Base-by-base conservation (phyloP, 1,140 invertebrate genomes). In the Formica exsecta region DNA sequence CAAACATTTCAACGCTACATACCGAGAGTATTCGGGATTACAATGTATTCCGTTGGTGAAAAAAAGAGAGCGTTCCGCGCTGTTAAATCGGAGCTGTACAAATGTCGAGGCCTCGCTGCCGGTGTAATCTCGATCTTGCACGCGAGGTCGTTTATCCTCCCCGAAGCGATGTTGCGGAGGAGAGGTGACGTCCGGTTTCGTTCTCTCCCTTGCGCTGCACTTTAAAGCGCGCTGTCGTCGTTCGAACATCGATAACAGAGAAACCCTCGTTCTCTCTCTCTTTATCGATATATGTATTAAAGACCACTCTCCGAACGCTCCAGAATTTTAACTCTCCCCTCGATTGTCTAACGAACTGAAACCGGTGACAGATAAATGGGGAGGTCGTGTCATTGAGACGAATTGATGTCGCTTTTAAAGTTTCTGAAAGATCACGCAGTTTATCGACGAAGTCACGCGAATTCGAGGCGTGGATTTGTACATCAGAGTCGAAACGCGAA, bases 71-170 rank as follows among this genome's bases (percentile, higher is more conserved):
- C 57, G 48, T 84, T 75, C 73, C 65, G 68, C 75, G 68, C 75
- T 73, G 88, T 89, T 90, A 90, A 89, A 89, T 89, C 88, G 74
- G 71, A 57, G 59, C 22, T 68, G 88, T 89, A 86, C 84, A 89
- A 88, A 90, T 84, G 77, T 73, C 62, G 88, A 81, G 89, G 88
- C 84, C 77, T 89, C 89, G 77, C 85, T 71, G 88, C 62, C 79
- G 48, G 85, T 89, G 38, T 80, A 90, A 90, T 90, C 89, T 90
- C 88, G 88, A 90, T 90, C 89, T 89, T 38, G 85, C 70, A 41
- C 87, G 79, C 83, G 85, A 87, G 88, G 80, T 85, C 89, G 89
- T 90, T 90, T 90, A 89, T 90, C 88, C 88, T 87, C 89, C 88
- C 85, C 57, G 73, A 75, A 90, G 89, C 88, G 74, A 87, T 86